Conservation (phyloP, 2,888 invertebrate genomes). For the Gonocerus acuteangulatus region DNA sequence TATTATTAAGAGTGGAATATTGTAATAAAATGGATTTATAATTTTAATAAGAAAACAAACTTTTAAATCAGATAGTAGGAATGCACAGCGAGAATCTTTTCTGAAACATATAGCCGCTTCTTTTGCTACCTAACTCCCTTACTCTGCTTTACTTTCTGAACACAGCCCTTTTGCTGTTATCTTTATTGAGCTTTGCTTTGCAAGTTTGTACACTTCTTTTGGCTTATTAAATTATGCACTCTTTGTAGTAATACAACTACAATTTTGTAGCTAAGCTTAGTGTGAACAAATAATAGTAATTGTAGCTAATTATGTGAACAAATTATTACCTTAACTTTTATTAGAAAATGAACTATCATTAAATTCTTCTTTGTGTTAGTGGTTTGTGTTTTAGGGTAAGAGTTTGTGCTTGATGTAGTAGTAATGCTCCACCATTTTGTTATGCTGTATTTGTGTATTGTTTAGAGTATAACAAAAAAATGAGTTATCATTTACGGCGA, state of each 20-base stretch:
- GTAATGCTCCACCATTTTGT: no score
- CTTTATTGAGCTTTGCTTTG: conserved; percentile 10
- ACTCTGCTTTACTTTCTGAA: conserved; percentile 12
- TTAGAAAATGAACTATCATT: conserved; percentile 3
- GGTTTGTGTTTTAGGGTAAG: neutral
- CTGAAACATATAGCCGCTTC: conserved; percentile 53
- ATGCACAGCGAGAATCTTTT: conserved; percentile 58
- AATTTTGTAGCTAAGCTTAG: no score
- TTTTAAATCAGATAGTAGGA: conserved; percentile 19
- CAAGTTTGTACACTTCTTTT: conserved; percentile 4
- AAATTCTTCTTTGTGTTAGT: conserved; percentile 32
- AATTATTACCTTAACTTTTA: conserved; percentile 31
- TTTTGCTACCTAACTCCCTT: conserved; percentile 29
- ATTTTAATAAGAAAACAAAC: neutral
- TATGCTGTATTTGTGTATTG: no score
- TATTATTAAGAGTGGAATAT: conserved; percentile 1
- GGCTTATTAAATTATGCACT: conserved; percentile 1
- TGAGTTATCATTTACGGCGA: no score
- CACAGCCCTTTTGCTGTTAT: conserved; percentile 5
- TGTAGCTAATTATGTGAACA: neutral
- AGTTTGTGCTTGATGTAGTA: no score
- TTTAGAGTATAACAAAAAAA: no score
- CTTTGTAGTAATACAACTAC: neutral
- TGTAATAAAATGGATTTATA: no score
- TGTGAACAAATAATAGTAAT: neutral